Conservation (phyloP, 2,113 vertebrate genomes). For the Labrus mixtus region DNA sequence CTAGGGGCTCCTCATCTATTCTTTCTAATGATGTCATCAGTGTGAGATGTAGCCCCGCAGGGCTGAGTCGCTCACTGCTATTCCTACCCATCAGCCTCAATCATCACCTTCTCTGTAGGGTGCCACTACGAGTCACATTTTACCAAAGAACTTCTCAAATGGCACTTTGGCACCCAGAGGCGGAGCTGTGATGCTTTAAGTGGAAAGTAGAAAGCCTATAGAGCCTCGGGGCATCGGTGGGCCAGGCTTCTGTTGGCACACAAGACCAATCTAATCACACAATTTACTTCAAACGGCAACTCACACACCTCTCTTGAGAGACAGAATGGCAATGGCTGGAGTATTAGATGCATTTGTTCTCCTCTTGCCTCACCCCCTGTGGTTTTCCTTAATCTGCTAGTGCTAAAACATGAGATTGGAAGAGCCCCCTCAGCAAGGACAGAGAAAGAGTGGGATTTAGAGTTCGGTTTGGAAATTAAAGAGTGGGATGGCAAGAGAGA, state of each 20-base stretch:
- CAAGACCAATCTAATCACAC: constrained; percentile 64
- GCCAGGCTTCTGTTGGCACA: constrained; percentile 28
- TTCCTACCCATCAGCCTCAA: constrained; percentile 55
- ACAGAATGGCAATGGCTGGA: constrained; percentile 17
- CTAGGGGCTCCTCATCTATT: constrained; percentile 34
- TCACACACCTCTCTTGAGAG: constrained; percentile 36
- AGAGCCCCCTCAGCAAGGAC: constrained; percentile 16
- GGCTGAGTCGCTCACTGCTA: constrained; percentile 14
- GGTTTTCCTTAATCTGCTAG: constrained; percentile 70
- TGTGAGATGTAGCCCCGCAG: constrained; percentile 34
- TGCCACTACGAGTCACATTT: constrained; percentile 39
- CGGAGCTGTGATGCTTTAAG: constrained; percentile 49
- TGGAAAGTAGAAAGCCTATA: constrained; percentile 41
- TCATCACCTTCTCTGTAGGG: constrained; percentile 63
- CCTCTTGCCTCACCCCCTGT: constrained; percentile 52
- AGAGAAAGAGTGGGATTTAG: constrained; percentile 12
- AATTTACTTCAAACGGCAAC: constrained; percentile 59
- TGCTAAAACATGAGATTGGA: constrained; percentile 32
- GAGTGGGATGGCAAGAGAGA: constrained; percentile 41
- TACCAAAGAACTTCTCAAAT: constrained; percentile 58
- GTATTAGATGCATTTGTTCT: constrained; percentile 57
- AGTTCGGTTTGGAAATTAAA: constrained; percentile 35
- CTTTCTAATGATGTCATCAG: constrained; percentile 47
- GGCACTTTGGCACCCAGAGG: constrained; percentile 41
- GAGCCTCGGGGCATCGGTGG: constrained; percentile 9